Conservation (phyloP, 2,888 invertebrate genomes). For the Polietes domitor region DNA sequence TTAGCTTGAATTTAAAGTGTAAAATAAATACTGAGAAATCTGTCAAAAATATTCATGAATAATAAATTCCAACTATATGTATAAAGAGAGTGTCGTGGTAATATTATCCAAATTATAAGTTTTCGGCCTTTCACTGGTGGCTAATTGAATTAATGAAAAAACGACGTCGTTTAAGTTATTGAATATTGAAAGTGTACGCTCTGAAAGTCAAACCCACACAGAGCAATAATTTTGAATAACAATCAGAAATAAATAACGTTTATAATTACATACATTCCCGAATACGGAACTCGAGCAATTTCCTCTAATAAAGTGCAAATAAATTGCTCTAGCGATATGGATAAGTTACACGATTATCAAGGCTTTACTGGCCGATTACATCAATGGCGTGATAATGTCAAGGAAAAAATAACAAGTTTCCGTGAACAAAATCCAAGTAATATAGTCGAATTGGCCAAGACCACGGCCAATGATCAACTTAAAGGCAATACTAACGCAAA, state of each 20-base stretch:
- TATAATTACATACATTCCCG: too few relatives aligned
- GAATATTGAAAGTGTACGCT: background rate
- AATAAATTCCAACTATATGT: background rate
- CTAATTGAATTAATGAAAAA: conserved; percentile 62
- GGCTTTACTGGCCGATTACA: conserved; percentile 88
- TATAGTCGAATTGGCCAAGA: conserved; percentile 82
- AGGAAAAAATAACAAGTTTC: conserved; percentile 84
- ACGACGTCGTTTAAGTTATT: background rate
- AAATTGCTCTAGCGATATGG: conserved; percentile 83
- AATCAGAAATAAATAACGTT: background rate
- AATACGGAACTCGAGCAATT: too few relatives aligned
- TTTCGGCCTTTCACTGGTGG: background rate
- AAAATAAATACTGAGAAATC: background rate
- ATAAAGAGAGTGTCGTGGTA: background rate
- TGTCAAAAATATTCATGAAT: background rate
- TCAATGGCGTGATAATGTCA: conserved; percentile 84
- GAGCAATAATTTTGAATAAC: background rate
- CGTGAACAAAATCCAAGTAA: conserved; percentile 84
- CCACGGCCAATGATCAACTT: conserved; percentile 74
- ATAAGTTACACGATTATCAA: conserved; percentile 91
- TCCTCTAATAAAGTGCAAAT: background rate
- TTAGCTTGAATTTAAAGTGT: background rate
- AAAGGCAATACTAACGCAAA: conserved; percentile 79
- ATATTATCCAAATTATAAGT: background rate
- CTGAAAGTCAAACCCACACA: background rate